These are phyloP conservation scores for Sturnus vulgaris DNA, from an alignment of 2,113 vertebrate genomes.

Conservation along the genomic window DNA sequence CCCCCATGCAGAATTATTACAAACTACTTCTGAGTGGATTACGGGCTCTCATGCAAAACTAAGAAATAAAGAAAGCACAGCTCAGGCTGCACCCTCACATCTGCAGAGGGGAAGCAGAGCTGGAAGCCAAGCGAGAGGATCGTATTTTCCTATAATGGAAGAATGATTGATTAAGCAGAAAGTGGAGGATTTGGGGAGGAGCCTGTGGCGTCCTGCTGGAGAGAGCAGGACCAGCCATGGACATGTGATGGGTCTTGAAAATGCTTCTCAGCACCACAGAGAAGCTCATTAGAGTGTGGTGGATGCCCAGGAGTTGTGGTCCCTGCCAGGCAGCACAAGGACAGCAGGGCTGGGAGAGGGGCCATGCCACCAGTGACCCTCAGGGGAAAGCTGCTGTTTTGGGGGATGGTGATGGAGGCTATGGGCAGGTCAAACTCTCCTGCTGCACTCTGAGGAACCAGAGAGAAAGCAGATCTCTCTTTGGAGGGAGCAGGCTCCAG, in stretches of 20 bases:
- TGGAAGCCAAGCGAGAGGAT: background rate
- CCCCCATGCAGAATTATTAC: background rate
- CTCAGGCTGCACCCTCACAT: background rate
- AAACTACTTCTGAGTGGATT: background rate
- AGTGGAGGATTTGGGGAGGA: background rate
- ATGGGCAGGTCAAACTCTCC: background rate
- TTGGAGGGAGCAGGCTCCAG: background rate
- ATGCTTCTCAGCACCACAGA: background rate
- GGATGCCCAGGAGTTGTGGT: background rate
- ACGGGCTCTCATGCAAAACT: background rate
- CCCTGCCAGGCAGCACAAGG: background rate
- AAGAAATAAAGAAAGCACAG: background rate
- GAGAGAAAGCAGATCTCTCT: background rate
- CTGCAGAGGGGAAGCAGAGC: background rate
- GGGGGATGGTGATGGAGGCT: background rate
- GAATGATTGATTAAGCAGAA: background rate
- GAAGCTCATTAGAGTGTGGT: background rate
- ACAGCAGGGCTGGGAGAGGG: background rate
- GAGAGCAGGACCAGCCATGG: background rate
- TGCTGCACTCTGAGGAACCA: background rate
- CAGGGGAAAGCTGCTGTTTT: background rate
- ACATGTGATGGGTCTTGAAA: background rate
- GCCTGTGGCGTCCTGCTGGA: fast-evolving
- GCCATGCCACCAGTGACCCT: fast-evolving
- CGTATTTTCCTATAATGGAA: fast-evolving